A percentile compares a stretch with the other conserved stretches of the same genome.
These are phyloP conservation scores for Spodoptera litura DNA, from an alignment of 1,140 invertebrate species.

Conservation along the genomic window DNA sequence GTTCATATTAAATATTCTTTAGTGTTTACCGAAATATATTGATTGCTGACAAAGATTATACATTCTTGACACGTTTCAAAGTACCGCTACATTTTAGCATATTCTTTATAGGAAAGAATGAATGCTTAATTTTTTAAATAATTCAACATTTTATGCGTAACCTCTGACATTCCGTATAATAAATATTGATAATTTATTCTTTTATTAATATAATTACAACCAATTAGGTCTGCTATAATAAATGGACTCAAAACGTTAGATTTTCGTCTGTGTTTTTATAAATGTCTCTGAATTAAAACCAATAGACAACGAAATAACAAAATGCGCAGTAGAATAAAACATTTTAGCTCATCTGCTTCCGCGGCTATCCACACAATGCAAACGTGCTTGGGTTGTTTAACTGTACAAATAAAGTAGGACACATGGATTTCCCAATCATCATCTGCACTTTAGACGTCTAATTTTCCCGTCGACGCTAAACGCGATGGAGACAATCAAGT, in stretches of 20 bases:
- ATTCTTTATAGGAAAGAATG: background rate
- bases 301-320: background rate
- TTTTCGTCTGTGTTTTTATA: background rate
- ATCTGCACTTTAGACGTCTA: conserved; percentile 52
- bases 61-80: background rate
- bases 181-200: conserved; percentile 7
- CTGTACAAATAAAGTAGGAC: conserved; percentile 61
- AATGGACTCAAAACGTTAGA: background rate
- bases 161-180: background rate
- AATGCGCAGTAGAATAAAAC: conserved; percentile 6
- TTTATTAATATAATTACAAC: background rate
- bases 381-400: conserved; percentile 56
- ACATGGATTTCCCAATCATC: conserved; percentile 74
- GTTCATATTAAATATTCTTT: too few relatives aligned
- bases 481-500: conserved; percentile 66
- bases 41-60: background rate
- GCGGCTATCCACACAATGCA: conserved; percentile 38
- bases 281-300: background rate
- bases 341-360: conserved; percentile 16
- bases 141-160: too few relatives aligned
- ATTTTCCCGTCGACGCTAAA: conserved; percentile 63
- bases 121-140: too few relatives aligned
- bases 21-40: background rate
- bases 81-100: conserved; percentile 12
- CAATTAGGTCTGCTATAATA: background rate